These are phyloP conservation scores for Sebastes flavidus DNA, from an alignment of 2,797 vertebrate genomes.

Conservation along the genomic window DNA sequence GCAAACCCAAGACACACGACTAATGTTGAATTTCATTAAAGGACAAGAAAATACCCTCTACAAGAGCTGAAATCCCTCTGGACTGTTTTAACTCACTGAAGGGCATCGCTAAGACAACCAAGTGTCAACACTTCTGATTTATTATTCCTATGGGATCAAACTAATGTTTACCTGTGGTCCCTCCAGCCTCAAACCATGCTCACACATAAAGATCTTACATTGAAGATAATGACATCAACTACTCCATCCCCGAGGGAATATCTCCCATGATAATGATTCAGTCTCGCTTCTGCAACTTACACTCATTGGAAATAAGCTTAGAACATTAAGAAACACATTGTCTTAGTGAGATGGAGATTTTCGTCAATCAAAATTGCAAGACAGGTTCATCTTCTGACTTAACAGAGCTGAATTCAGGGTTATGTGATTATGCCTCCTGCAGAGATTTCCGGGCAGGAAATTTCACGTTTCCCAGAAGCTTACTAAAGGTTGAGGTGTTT, in stretches of 20 bases:
- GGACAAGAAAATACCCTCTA: constrained; percentile 33
- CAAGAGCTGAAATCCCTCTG: constrained; percentile 44
- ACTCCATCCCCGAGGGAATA: constrained; percentile 24
- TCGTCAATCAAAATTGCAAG: neutral
- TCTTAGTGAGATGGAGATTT: neutral
- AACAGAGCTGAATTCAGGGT: neutral
- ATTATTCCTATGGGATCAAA: constrained; percentile 47
- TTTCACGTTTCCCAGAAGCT: constrained; percentile 32
- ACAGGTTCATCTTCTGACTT: neutral
- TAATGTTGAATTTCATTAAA: constrained; percentile 47
- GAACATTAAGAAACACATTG: neutral
- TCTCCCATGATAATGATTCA: constrained; percentile 22
- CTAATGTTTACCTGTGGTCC: constrained; percentile 53
- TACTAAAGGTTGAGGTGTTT: constrained; percentile 37
- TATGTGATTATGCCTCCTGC: constrained; percentile 8
- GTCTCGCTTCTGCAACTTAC: neutral
- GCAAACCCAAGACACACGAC: constrained; percentile 8
- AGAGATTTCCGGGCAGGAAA: neutral
- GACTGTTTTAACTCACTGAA: constrained; percentile 58
- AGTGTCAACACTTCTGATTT: constrained; percentile 62
- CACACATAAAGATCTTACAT: constrained; percentile 33
- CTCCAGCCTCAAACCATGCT: constrained; percentile 31
- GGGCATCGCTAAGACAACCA: constrained; percentile 38
- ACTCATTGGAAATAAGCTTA: constrained; percentile 3
- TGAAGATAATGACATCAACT: constrained; percentile 44